These are phyloP conservation scores for Podotricha telesiphe DNA, from an alignment of 2,888 invertebrate species.

Conservation along the genomic window DNA sequence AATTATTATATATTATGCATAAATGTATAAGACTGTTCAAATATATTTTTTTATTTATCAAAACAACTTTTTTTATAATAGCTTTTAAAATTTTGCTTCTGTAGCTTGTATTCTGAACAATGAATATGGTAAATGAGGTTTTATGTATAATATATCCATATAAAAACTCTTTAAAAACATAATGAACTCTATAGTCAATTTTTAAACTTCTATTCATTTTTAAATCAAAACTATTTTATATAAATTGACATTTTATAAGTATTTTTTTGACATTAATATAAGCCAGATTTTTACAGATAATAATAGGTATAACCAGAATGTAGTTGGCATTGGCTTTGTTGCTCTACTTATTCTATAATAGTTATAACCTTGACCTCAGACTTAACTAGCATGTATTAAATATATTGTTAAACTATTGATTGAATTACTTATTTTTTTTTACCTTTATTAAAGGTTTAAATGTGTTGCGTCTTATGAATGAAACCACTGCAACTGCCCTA, in stretches of 20 bases:
- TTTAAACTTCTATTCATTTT: too few relatives aligned
- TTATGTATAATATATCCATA: too few relatives aligned
- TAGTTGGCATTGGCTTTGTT: conserved; percentile 35
- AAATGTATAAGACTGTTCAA: too few relatives aligned
- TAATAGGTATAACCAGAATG: conserved; percentile 1
- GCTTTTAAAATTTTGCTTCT: too few relatives aligned
- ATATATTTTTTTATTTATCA: too few relatives aligned
- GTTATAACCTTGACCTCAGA: conserved; percentile 38
- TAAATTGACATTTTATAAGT: background rate
- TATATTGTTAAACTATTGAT: conserved; percentile 21
- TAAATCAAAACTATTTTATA: too few relatives aligned
- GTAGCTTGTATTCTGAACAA: too few relatives aligned
- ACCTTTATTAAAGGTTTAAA: conserved; percentile 87
- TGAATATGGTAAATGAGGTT: too few relatives aligned
- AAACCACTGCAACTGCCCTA: conserved; percentile 97
- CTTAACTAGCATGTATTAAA: background rate
- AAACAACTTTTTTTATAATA: too few relatives aligned
- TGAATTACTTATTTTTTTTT: background rate
- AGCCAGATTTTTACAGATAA: background rate
- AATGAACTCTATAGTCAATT: too few relatives aligned
- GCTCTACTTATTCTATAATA: conserved; percentile 31
- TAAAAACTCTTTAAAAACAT: too few relatives aligned
- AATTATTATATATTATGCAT: too few relatives aligned
- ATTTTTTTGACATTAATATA: background rate
- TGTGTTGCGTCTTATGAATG: conserved; percentile 97